phyloP scores from a whole-genome alignment of 2,797 vertebrate species.

The Naso thynnoides region DNA sequence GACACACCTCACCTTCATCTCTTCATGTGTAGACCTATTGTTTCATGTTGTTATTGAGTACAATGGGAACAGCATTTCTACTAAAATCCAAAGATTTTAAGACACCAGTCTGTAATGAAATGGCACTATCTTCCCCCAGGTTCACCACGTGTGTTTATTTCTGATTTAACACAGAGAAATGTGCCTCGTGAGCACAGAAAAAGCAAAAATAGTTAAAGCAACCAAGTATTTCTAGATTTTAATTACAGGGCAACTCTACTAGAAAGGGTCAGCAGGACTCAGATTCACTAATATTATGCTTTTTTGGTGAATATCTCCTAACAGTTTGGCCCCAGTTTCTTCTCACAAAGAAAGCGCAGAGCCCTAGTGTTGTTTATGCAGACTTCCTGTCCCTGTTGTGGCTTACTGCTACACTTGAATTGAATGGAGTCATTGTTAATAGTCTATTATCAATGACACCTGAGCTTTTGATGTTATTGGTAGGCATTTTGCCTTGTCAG shows the following conservation, averaged over 20 bases:
- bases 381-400: background rate
- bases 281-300: background rate
- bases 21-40: no score
- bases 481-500: no score
- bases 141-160: background rate
- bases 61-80: background rate
- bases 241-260: background rate
- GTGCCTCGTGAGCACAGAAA: background rate
- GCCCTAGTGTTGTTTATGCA: background rate
- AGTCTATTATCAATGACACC: no score
- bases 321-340: background rate
- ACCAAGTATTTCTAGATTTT: no score
- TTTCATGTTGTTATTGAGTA: background rate
- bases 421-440: background rate
- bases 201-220: background rate
- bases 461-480: no score
- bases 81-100: background rate
- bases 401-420: background rate
- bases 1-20: no score
- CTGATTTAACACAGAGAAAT: background rate
- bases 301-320: background rate
- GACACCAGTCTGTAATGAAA: background rate
- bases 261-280: background rate
- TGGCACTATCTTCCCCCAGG: no score
- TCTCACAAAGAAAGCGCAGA: background rate